Evolutionary conservation across 2,113 vertebrate genomes (phyloP).

Genomic region (Crotophaga sulcirostris): DNA sequence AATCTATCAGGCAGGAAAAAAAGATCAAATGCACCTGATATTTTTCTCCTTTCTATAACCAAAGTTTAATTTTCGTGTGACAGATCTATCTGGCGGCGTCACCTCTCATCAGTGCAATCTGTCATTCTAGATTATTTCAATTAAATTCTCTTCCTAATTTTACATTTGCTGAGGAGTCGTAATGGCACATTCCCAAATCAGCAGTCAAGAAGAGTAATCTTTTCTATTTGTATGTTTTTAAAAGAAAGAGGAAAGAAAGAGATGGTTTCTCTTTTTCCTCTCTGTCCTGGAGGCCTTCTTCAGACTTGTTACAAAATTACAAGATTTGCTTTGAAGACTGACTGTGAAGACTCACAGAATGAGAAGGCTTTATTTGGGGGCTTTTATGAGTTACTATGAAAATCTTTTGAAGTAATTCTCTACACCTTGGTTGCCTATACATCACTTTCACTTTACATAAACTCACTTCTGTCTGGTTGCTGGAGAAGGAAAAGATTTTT

Average conservation of each 20-base stretch:
- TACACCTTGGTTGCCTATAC: neutral
- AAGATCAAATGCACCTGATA: neutral
- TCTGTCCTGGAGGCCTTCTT: neutral
- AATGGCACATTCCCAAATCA: neutral
- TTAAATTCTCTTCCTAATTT: constrained; percentile 30
- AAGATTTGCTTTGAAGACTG: neutral
- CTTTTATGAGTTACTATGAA: neutral
- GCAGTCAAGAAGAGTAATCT: neutral
- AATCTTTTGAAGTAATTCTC: neutral
- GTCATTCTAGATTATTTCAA: constrained; percentile 36
- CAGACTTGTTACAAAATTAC: neutral
- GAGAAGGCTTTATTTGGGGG: neutral
- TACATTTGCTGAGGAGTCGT: neutral
- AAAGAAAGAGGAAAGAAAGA: neutral
- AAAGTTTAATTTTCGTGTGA: neutral
- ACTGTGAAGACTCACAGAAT: neutral
- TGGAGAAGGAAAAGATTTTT: neutral
- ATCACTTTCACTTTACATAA: neutral
- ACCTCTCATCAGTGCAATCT: neutral
- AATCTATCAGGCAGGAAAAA: neutral
- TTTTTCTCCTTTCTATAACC: neutral
- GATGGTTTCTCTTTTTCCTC: neutral
- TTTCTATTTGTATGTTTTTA: neutral
- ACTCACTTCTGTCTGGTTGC: neutral
- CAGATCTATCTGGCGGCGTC: constrained; percentile 33